Percentiles rank a stretch among this genome's conserved stretches.
These are phyloP conservation scores for Trachelus stipa DNA, from an alignment of 2,888 invertebrate species.

Conservation along the genomic window DNA sequence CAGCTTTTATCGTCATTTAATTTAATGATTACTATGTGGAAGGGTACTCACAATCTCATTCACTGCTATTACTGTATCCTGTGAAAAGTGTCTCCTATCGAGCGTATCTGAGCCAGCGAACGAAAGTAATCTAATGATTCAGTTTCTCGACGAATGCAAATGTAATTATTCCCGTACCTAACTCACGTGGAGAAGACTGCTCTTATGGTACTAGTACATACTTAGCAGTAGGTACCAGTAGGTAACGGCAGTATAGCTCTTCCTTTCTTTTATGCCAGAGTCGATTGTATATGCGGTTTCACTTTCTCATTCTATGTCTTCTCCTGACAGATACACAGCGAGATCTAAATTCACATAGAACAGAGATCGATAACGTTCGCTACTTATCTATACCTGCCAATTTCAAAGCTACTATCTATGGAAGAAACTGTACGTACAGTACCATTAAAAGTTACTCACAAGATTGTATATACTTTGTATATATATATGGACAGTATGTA, in stretches of 20 bases:
- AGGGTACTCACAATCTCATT: not conserved
- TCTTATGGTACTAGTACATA: not conserved
- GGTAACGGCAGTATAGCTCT: slow-evolving; percentile 12
- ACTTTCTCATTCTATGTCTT: slow-evolving; percentile 26
- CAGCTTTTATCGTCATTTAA: not conserved
- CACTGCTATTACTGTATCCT: not conserved
- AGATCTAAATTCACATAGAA: not conserved
- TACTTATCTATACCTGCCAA: not conserved
- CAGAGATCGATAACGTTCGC: not conserved
- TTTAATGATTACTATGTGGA: not conserved
- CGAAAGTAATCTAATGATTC: not conserved
- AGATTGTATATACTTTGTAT: not conserved
- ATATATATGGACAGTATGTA: not conserved
- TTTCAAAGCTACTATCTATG: not conserved
- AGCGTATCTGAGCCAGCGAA: not conserved
- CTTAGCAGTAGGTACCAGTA: not conserved
- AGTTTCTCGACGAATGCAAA: slow-evolving; percentile 7
- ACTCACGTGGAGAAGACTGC: not conserved
- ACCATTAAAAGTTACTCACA: not conserved
- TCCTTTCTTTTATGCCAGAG: slow-evolving; percentile 19
- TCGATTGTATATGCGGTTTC: slow-evolving; percentile 24
- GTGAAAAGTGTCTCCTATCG: not conserved
- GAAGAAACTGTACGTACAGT: not conserved
- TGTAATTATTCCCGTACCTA: not conserved
- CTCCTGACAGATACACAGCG: slow-evolving; percentile 1